These are phyloP conservation scores for Eleginops maclovinus DNA, from an alignment of 2,113 vertebrate genomes.

Conservation along the genomic window DNA sequence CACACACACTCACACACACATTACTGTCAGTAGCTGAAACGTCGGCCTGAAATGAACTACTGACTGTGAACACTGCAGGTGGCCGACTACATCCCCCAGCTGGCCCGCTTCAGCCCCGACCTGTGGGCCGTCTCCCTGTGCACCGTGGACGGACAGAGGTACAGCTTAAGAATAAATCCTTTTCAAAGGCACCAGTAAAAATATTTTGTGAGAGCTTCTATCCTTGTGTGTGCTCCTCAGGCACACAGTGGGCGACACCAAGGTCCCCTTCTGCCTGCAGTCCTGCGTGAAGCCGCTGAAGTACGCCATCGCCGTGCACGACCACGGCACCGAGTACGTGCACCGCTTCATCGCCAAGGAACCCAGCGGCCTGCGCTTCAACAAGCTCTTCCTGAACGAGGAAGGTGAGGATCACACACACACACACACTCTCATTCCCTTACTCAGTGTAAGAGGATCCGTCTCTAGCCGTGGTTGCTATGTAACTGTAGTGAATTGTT, in stretches of 20 bases:
- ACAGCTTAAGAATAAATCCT: slow-evolving; percentile 7
- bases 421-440: background rate
- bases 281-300: slow-evolving; percentile 98
- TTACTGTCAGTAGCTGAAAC: no score
- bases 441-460: slow-evolving; percentile 33
- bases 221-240: slow-evolving; percentile 69
- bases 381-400: slow-evolving; percentile 98
- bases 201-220: background rate
- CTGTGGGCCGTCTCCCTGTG: slow-evolving; percentile 96
- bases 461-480: slow-evolving; percentile 62
- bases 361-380: slow-evolving; percentile 96
- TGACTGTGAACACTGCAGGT: slow-evolving; percentile 82
- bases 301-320: slow-evolving; percentile 95
- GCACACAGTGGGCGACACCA: slow-evolving; percentile 97
- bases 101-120: slow-evolving; percentile 98
- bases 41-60: background rate
- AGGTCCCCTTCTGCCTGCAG: slow-evolving; percentile 98
- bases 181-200: no score
- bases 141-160: slow-evolving; percentile 98
- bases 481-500: slow-evolving; percentile 58
- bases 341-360: slow-evolving; percentile 98
- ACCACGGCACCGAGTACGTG: slow-evolving; percentile 96
- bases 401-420: slow-evolving; percentile 87
- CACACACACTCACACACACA: background rate
- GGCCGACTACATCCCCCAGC: slow-evolving; percentile 98